Base-by-base conservation (phyloP, 2,113 vertebrate species). In the Siniperca chuatsi region DNA sequence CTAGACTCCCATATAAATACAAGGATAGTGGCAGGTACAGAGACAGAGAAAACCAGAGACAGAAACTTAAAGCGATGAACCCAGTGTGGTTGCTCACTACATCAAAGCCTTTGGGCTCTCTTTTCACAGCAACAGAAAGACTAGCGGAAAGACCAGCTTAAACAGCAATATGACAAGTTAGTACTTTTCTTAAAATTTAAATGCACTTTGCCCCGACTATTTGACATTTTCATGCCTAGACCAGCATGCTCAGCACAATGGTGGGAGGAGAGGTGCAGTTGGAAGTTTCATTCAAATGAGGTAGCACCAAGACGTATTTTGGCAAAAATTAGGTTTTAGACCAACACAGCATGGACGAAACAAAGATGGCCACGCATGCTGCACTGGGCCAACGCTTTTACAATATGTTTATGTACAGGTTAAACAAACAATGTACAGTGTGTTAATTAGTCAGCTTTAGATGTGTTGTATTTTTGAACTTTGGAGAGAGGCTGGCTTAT, bases 61-160 rank as follows among this genome's bases (percentile, higher is more conserved):
- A 29, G 16, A 52, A 61, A 85, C 25, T 33, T 21, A 78, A 48
- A 78, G 46, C 79, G 79, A 88, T 84, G 76, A 85, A 89, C 25
- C 35, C 64, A 46, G 44, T 35, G 72, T 50, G 61, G 74, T 37
- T 50, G 48, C 82, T 73, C 68, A 61, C 70, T 68, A 79, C 33
- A 79, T 79, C 84, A 75, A 78, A 66, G 78, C 48, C 8, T 29
- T 5, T 21, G 18, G 37, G 48, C 10, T 21, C 44, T 72, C 16
- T 52, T 44, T 65, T 70, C 68, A 65, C 18, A 6, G 46, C 21
- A 33, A 65, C 48, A 57, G 58, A 50, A 25, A 74, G 71, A 79
- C 66, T 25, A 6, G 25, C 8, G 23, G 29, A 75, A 57, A 73
- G 61, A 73, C 21, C 10, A 57, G 48, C 37, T 72, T 16, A 55